Evolutionary conservation across 2,113 vertebrate species (phyloP).

Genomic region (Python bivittatus): DNA sequence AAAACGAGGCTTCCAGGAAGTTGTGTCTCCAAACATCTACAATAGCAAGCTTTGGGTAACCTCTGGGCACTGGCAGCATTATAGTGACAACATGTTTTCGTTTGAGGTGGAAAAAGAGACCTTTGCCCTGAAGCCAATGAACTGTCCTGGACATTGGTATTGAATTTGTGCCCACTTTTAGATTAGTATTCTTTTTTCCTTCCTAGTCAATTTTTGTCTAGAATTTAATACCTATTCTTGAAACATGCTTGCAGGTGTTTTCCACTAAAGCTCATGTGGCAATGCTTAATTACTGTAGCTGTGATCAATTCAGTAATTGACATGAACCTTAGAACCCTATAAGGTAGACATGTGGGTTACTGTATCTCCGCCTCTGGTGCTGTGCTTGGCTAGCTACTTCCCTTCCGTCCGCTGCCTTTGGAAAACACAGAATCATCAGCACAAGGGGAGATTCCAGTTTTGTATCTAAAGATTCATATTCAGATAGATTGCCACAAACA

Average conservation of each 20-base stretch:
- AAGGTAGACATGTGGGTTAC: not conserved
- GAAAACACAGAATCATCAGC: not conserved
- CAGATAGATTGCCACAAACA: not conserved
- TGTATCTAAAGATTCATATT: not conserved
- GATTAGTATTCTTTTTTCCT: not conserved
- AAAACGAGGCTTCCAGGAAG: conserved; percentile 95
- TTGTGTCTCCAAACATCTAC: conserved; percentile 94
- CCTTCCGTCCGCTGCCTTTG: not conserved
- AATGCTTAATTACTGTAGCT: not conserved
- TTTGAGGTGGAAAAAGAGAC: conserved; percentile 96
- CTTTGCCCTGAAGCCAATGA: conserved; percentile 98
- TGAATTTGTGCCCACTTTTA: not conserved
- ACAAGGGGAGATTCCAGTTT: not conserved
- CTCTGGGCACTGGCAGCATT: conserved; percentile 98
- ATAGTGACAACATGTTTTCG: conserved; percentile 98
- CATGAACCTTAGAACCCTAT: too few relatives aligned
- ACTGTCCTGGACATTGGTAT: conserved; percentile 98
- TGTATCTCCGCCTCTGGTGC: accelerated
- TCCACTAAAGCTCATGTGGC: not conserved
- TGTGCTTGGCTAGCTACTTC: not conserved
- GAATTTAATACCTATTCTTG: not conserved
- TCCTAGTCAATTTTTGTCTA: not conserved
- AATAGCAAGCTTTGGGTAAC: conserved; percentile 98
- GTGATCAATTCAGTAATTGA: not conserved
- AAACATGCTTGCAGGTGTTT: not conserved